phyloP scores from a whole-genome alignment of 1,140 invertebrate species.

The Araneus ventricosus region DNA sequence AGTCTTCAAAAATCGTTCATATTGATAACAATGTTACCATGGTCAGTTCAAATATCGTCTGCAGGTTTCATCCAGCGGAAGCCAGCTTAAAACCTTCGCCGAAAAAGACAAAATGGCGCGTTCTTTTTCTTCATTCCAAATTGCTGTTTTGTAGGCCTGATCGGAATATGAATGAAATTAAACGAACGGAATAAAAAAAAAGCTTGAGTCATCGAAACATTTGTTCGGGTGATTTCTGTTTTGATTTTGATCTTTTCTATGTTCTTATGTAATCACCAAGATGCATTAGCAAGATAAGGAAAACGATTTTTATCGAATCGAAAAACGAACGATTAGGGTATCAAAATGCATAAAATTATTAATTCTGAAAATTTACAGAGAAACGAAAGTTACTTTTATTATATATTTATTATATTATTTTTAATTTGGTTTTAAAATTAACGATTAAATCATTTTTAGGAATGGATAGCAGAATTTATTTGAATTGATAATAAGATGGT shows the following conservation, averaged over 20 bases:
- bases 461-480: too few species aligned
- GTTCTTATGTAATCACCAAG: background rate
- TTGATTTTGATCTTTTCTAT: background rate
- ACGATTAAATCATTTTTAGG: too few species aligned
- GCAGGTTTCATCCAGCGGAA: background rate
- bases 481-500: too few species aligned
- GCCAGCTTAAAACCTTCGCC: background rate
- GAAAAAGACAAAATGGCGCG: background rate
- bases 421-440: too few species aligned
- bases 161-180: background rate
- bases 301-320: background rate
- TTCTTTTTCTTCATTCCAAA: background rate
- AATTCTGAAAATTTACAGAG: too few species aligned
- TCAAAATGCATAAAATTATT: too few species aligned
- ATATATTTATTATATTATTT: too few species aligned
- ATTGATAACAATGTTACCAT: constrained; percentile 45
- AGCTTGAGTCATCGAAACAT: background rate
- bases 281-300: background rate
- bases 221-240: background rate
- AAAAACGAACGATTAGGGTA: background rate
- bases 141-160: background rate
- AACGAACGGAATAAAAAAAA: background rate
- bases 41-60: background rate
- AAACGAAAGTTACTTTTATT: too few species aligned
- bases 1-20: background rate